A percentile compares a stretch with the other conserved stretches of the same genome.
phyloP scores from a whole-genome alignment of 2,888 invertebrate genomes.

The Myopa tessellatipennis region DNA sequence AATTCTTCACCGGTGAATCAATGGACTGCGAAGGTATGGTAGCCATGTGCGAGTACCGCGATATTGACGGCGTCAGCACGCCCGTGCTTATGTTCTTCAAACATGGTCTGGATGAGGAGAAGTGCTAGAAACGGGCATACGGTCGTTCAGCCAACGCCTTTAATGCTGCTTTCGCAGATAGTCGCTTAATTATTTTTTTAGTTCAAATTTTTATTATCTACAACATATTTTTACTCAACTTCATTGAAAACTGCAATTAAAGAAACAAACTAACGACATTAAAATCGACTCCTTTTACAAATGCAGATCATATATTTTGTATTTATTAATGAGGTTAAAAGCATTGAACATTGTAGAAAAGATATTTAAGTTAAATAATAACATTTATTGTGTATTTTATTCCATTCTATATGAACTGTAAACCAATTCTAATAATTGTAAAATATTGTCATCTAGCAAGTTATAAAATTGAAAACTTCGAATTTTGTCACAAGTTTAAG shows the following conservation, averaged over 20 bases:
- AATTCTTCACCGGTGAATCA: slow-evolving; percentile 92
- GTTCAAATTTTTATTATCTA: slow-evolving; percentile 31
- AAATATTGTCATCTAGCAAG: slow-evolving; percentile 27
- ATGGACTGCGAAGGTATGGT: slow-evolving; percentile 96
- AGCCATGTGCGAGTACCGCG: slow-evolving; percentile 93
- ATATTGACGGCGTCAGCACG: slow-evolving; percentile 82
- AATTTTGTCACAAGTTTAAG: slow-evolving; percentile 38
- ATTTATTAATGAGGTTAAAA: slow-evolving; percentile 19
- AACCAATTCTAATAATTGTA: slow-evolving; percentile 29
- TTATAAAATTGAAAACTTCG: slow-evolving; percentile 20
- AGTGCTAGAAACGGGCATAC: slow-evolving; percentile 75
- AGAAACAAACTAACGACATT: slow-evolving; percentile 14
- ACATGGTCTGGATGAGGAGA: slow-evolving; percentile 94
- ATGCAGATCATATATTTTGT: slow-evolving; percentile 28
- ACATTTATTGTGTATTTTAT: slow-evolving; percentile 43
- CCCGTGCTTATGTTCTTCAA: slow-evolving; percentile 97
- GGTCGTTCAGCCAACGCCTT: slow-evolving; percentile 23
- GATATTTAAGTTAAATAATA: slow-evolving; percentile 42
- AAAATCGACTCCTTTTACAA: slow-evolving; percentile 19
- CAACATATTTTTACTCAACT: slow-evolving; percentile 34
- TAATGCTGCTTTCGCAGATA: slow-evolving; percentile 8
- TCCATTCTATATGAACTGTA: slow-evolving; percentile 40
- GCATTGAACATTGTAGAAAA: slow-evolving; percentile 10
- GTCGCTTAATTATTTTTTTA: slow-evolving; percentile 35
- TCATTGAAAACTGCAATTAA: slow-evolving; percentile 4